Conservation (phyloP, 2,888 invertebrate species). For the Hirtodrosophila trivittata region DNA sequence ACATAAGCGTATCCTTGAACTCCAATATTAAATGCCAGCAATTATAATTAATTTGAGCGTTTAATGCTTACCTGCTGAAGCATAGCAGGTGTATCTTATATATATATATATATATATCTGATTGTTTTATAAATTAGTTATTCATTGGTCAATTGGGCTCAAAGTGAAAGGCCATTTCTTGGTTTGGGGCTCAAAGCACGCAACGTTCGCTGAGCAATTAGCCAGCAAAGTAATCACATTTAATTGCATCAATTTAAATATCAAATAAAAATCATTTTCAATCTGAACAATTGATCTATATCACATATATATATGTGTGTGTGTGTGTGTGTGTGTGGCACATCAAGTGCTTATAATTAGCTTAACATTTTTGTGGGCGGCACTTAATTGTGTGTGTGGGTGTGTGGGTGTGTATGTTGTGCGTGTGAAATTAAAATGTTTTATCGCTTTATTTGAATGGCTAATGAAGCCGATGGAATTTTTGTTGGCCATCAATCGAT, state of each 20-base stretch:
- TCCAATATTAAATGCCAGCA: too few species aligned
- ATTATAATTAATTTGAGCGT: too few species aligned
- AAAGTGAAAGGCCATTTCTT: background rate
- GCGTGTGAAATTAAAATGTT: slow-evolving; percentile 56
- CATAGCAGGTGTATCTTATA: too few species aligned
- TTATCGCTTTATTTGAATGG: slow-evolving; percentile 32
- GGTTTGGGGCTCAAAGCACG: slow-evolving; percentile 7
- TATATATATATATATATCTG: too few species aligned
- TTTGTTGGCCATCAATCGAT: slow-evolving; percentile 33
- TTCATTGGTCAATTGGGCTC: too few species aligned
- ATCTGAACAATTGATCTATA: slow-evolving; percentile 7
- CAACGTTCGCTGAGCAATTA: slow-evolving; percentile 29
- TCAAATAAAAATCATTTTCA: slow-evolving; percentile 20
- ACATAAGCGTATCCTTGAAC: too few species aligned
- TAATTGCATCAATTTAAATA: slow-evolving; percentile 53
- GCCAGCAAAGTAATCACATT: slow-evolving; percentile 28
- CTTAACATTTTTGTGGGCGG: slow-evolving; percentile 50
- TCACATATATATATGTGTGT: background rate
- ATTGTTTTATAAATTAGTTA: too few species aligned
- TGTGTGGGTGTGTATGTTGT: slow-evolving; percentile 6
- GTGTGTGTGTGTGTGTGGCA: background rate
- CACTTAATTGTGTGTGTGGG: slow-evolving; percentile 11
- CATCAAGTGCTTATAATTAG: slow-evolving; percentile 41
- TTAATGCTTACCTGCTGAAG: too few species aligned
- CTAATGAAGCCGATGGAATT: slow-evolving; percentile 34